These are phyloP conservation scores for Typhlichthys eigenmanni DNA, from an alignment of 2,797 vertebrate genomes.

Conservation along the genomic window DNA sequence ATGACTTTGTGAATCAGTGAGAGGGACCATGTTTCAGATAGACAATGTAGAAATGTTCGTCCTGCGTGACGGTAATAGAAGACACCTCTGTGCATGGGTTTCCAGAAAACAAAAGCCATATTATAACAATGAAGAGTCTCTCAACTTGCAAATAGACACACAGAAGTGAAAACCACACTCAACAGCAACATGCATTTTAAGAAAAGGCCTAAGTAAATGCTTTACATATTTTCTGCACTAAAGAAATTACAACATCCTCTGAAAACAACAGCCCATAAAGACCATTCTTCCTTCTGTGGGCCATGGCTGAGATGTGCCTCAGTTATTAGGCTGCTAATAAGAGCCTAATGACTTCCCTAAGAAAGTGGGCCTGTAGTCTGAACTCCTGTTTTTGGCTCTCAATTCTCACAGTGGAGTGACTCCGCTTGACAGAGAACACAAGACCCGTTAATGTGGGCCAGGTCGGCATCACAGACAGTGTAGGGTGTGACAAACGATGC, in stretches of 20 bases:
- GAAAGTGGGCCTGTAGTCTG: constrained; percentile 10
- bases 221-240: background rate
- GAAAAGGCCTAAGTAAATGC: too few relatives aligned
- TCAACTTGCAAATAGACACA: too few relatives aligned
- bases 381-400: constrained; percentile 37
- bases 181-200: too few relatives aligned
- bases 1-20: constrained; percentile 19
- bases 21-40: background rate
- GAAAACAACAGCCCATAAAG: background rate
- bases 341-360: background rate
- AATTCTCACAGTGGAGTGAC: constrained; percentile 41
- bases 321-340: background rate
- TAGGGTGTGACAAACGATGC: constrained; percentile 51
- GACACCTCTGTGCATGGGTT: too few relatives aligned
- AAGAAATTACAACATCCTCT: background rate
- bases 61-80: background rate
- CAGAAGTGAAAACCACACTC: too few relatives aligned
- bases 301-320: background rate
- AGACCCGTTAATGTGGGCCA: constrained; percentile 59
- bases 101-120: too few relatives aligned
- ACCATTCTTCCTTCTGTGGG: background rate
- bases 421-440: constrained; percentile 62
- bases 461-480: constrained; percentile 32
- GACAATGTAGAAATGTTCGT: background rate
- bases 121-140: too few relatives aligned